Evolutionary conservation across 2,888 invertebrate species (phyloP).

Genomic region (Heliconius aoede): DNA sequence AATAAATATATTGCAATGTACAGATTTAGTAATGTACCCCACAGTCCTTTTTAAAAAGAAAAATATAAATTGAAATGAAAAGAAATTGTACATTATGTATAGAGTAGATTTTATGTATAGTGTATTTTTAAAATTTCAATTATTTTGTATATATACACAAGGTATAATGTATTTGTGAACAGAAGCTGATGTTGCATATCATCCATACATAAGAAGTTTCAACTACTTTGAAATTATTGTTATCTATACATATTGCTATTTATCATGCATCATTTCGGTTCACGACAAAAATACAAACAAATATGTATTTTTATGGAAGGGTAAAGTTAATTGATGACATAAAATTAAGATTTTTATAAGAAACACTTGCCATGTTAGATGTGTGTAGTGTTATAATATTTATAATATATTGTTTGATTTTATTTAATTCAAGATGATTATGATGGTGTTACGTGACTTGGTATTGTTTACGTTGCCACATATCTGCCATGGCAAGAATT

Average conservation of each 20-base stretch:
- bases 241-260: conserved; percentile 42
- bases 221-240: conserved; percentile 49
- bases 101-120: conserved; percentile 67
- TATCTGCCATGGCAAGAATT: conserved; percentile 71
- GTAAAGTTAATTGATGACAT: conserved; percentile 72
- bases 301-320: conserved; percentile 65
- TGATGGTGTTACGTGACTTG: conserved; percentile 42
- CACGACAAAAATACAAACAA: conserved; percentile 44
- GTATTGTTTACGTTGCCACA: conserved; percentile 46
- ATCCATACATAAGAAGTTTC: conserved; percentile 52
- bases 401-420: conserved; percentile 46
- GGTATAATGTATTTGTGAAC: conserved; percentile 58
- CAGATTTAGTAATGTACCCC: conserved; percentile 70
- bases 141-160: conserved; percentile 68
- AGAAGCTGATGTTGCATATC: conserved; percentile 61
- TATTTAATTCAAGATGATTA: conserved; percentile 45
- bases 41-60: conserved; percentile 61
- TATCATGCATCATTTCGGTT: conserved; percentile 42
- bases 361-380: conserved; percentile 59
- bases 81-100: conserved; percentile 79
- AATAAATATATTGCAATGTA: conserved; percentile 81
- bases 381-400: conserved; percentile 47
- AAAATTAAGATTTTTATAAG: conserved; percentile 57
- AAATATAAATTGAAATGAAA: conserved; percentile 65
- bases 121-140: conserved; percentile 68